Evolutionary conservation across 2,888 invertebrate species (phyloP), one percentile per base, ranked within the genome.

Genomic region (Spilarctia lutea): DNA sequence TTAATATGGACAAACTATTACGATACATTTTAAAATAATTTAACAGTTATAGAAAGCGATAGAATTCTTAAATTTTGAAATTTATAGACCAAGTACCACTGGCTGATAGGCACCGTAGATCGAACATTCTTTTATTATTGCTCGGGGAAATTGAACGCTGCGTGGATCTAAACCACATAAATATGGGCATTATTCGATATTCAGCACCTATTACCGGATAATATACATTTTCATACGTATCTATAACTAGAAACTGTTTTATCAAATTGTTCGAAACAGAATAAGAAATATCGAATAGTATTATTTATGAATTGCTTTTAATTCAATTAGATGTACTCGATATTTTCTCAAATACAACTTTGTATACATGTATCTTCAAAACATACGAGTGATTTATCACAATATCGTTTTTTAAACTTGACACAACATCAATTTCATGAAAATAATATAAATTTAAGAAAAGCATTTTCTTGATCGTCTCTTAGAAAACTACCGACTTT

Each of bases 121-220:
- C 30, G 63, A 30, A 63, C 63, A 18, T 63, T 63, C 30, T 63
- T 63, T 63, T 30, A 30, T 30, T 63, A 63, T 63, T 63, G 27
- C 63, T 30, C 30, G 63, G 30, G 30, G 63, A 18, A 63, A 63
- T 63, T 63, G 30, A 63, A 63, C 30, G 63, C 63, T 18, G 63
- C 63, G 63, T 30, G 63, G 63, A 63, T 18, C 63, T 63, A 30
- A 68, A 68, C 42, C 68, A 42, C 42, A 39, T n/a, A 39, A 45
- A 45, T 27, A 68, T 27, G 27, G 18, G 39, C 45, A n/a, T 20
- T 45, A 45, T 68, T 30, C 27, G 63, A 30, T 30, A 63, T 63
- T 60, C 60, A 60, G 27, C 60, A 16, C 63, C 30, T 30, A 30
- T 63, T 30, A 63, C 63, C 18, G 6, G 27, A 63, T 63, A 63